Base-by-base conservation (phyloP, 2,888 invertebrate genomes). In the Antheraea assamensis region DNA sequence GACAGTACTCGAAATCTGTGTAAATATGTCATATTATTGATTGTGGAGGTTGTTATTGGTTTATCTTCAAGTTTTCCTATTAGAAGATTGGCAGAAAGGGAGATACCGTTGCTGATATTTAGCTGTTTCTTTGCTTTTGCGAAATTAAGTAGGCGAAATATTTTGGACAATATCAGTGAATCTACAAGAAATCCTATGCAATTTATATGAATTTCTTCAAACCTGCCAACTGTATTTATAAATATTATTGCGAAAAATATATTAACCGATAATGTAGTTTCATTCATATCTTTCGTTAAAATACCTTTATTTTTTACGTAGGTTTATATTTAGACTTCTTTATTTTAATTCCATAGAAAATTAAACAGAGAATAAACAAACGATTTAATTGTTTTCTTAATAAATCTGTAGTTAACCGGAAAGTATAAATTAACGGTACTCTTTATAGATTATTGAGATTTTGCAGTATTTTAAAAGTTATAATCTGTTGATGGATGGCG, bases 1-100 rank as follows among this genome's bases (percentile, higher is more conserved):
- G 24, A 61, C 10, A 3, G 27, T 27, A 61, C 61, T 61, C 61
- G 61, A 61, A 61, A 61, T 61, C 61, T 61, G 61, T 61, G 61
- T 61, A 15, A 27, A 61, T 61, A 61, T 61, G 27, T 61, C 13
- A 61, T 61, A 61, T 61, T 61, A 61, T 27, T 27, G 61, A 24
- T 58, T 24, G 24, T 58, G n/a, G 24, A 58, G 17, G 24, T 61
- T 61, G 27, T 61, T 61, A 27, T 27, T 19, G 15, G 49, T 52
- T 52, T 52, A 52, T 52, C 49, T 19, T 52, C 49, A 52, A 5
- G 19, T 4, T 3, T 52, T 52, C 49, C 19, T 52, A 2, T 52
- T 52, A 52, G 49, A 52, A 15, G 49, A 19, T 52, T 3, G 19
- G 49, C 19, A 49, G 42, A 49, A 1, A 19, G 5, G 3, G 3